A percentile compares a stretch with the other conserved stretches of the same genome.
phyloP scores from a whole-genome alignment of 1,140 invertebrate genomes.

The Agrypnia vestita region DNA sequence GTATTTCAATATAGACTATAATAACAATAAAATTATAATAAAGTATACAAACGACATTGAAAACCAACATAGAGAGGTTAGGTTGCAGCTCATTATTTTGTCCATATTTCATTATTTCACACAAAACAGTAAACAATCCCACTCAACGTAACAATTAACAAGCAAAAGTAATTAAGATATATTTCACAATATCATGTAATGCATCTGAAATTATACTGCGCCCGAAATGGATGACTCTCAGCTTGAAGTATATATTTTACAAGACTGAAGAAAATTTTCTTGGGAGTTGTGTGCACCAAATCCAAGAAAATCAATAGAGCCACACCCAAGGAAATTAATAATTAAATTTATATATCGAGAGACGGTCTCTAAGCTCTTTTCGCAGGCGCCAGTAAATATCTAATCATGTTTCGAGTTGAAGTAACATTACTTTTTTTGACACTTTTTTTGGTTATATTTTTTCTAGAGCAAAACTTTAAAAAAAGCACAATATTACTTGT shows the following conservation, averaged over 20 bases:
- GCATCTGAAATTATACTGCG: conserved; percentile 64
- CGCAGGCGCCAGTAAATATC: conserved; percentile 67
- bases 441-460: conserved; percentile 59
- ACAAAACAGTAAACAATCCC: no score
- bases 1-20: no score
- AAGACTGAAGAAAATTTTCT: conserved; percentile 69
- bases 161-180: background rate
- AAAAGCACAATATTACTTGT: background rate
- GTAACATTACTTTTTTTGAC: conserved; percentile 65
- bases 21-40: no score
- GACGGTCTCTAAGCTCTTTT: conserved; percentile 54
- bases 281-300: conserved; percentile 25
- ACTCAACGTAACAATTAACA: no score
- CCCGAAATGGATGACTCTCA: conserved; percentile 50
- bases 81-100: no score
- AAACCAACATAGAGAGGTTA: no score
- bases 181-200: conserved; percentile 54
- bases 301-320: conserved; percentile 73
- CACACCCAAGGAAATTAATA: conserved; percentile 71
- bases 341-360: conserved; percentile 35
- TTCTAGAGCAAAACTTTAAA: conserved; percentile 38
- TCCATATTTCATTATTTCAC: no score
- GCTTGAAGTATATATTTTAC: conserved; percentile 64
- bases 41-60: no score
- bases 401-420: conserved; percentile 71